phyloP scores from a whole-genome alignment of 2,888 invertebrate genomes.

The Zhengitettix transpicula region DNA sequence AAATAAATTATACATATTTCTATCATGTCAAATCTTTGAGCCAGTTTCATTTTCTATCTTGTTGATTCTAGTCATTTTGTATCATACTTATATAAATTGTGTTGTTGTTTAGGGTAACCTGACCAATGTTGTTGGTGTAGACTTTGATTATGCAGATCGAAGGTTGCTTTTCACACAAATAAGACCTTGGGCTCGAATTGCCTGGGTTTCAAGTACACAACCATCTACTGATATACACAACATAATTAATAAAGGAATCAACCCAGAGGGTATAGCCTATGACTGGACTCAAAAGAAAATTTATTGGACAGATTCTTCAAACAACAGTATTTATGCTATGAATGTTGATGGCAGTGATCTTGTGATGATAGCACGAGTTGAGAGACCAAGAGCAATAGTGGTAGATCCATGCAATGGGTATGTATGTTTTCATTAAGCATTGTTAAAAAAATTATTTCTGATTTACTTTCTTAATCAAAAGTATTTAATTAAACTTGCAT shows the following conservation, averaged over 20 bases:
- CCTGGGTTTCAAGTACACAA: constrained; percentile 55
- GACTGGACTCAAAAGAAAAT: constrained; percentile 97
- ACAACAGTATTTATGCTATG: constrained; percentile 85
- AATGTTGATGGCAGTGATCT: constrained; percentile 72
- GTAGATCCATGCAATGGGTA: constrained; percentile 89
- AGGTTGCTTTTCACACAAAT: constrained; percentile 86
- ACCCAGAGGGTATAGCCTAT: constrained; percentile 86
- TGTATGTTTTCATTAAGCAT: no score
- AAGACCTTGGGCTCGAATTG: constrained; percentile 76
- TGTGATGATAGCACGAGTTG: constrained; percentile 85
- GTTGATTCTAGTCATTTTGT: neutral
- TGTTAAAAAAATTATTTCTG: no score
- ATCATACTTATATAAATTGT: neutral
- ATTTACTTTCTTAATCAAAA: no score
- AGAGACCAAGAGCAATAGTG: constrained; percentile 85
- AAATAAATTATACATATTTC: no score
- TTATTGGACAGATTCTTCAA: constrained; percentile 94
- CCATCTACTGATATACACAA: constrained; percentile 40
- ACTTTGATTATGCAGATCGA: constrained; percentile 82
- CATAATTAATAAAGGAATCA: constrained; percentile 62
- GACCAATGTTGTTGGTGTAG: constrained; percentile 87
- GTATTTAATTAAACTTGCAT: no score
- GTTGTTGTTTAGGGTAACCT: constrained; percentile 39
- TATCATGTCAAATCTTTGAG: no score
- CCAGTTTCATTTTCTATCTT: no score